Base-by-base conservation (phyloP, 2,113 vertebrate species). In the Halichoeres trimaculatus region DNA sequence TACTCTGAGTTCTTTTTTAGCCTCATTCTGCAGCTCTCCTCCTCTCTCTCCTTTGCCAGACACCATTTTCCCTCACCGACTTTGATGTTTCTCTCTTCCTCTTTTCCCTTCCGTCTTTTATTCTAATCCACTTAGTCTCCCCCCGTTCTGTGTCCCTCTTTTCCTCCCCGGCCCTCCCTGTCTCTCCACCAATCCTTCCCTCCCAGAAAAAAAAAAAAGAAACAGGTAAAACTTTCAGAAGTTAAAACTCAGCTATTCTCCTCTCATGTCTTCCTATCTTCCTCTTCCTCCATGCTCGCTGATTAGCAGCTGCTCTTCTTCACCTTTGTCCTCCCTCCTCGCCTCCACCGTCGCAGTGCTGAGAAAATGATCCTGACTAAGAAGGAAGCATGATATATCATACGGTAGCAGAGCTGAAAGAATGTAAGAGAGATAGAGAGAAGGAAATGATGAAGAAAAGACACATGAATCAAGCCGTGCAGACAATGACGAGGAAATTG, bases 61-160 rank as follows among this genome's bases (percentile, higher is more conserved):
- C 73, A 82, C 38, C 34, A 41, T 82, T 86, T 84, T 72, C 68
- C 58, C 68, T 74, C 65, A 63, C 35, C 59, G 76, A 73, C 90
- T 88, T 88, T 90, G 87, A 91, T 90, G 87, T 87, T 84, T 84
- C 78, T 78, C 76, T 71, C 71, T 52, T 81, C 63, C 63, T 34
- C 76, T 36, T 78, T 78, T 89, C 78, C 53, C 53, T 79, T 69
- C 69, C 77, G 67, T 87, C 74, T 83, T 91, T 78, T 74, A 79
- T 81, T 86, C 74, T 88, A 85, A 91, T 91, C 90, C 84, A 87
- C 72, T 89, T 86, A 87, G 80, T 78, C 67, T 81, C 69, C 57
- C 57, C 59, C 70, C 53, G 64, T 74, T 76, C 80, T 67, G 65
- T 72, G 60, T 80, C 75, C 84, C 50, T 70, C 78, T 66, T 76